Percentiles rank a stretch among this genome's conserved stretches.
Conservation (phyloP, 2,888 invertebrate species). For the Chloromyia formosa region DNA sequence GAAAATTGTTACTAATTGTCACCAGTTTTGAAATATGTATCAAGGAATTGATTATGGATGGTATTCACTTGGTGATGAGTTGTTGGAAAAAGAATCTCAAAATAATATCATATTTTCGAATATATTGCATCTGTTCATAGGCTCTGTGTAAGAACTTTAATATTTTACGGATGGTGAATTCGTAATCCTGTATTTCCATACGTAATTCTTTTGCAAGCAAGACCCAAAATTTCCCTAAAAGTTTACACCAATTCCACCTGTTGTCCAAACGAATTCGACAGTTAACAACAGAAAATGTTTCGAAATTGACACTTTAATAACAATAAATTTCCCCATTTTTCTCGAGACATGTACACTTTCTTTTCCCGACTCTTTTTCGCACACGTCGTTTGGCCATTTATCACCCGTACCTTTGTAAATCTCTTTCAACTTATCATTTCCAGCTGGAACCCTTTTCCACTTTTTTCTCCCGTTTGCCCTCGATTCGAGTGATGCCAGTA, state of each 20-base stretch:
- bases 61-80: background rate
- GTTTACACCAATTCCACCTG: background rate
- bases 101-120: too few relatives aligned
- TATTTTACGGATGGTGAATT: too few relatives aligned
- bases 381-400: slow-evolving; percentile 40
- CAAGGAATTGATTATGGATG: background rate
- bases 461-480: background rate
- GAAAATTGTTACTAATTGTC: background rate
- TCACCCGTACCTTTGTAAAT: slow-evolving; percentile 39
- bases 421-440: slow-evolving; percentile 39
- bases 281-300: slow-evolving; percentile 5
- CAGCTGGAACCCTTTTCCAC: slow-evolving; percentile 42
- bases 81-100: background rate
- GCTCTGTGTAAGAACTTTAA: too few relatives aligned
- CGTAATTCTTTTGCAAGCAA: too few relatives aligned
- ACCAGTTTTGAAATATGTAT: background rate
- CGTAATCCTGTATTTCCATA: too few relatives aligned
- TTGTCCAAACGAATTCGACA: background rate
- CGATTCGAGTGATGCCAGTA: background rate
- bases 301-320: slow-evolving; percentile 21
- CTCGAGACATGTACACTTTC: background rate
- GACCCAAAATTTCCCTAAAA: background rate
- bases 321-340: slow-evolving; percentile 1
- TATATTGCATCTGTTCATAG: too few relatives aligned
- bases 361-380: background rate